Evolutionary conservation across 2,113 vertebrate genomes (phyloP).

Genomic region (Pavo muticus): DNA sequence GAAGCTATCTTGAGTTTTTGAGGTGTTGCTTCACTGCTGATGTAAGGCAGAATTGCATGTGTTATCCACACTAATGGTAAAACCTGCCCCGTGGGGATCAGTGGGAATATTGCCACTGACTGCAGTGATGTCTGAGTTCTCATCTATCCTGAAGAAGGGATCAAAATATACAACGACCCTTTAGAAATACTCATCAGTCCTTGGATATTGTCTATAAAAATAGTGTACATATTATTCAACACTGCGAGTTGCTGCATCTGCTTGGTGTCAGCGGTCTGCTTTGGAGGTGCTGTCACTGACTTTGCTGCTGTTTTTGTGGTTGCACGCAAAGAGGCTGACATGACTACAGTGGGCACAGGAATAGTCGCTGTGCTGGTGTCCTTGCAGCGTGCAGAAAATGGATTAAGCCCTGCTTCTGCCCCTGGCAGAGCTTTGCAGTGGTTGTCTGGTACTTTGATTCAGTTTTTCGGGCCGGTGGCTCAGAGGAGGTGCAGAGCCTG

Average conservation of each 20-base stretch:
- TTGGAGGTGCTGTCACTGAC: neutral
- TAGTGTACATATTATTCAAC: neutral
- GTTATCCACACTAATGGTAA: neutral
- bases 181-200: neutral
- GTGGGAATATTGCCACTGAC: neutral
- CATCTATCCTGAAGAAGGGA: neutral
- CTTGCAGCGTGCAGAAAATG: no score
- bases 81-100: neutral
- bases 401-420: neutral
- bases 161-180: no score
- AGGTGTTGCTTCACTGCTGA: neutral
- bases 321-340: no score
- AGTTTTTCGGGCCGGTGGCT: neutral
- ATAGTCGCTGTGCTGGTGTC: no score
- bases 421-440: neutral
- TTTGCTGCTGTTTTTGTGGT: neutral
- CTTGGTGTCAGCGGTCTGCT: neutral
- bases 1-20: neutral
- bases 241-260: neutral
- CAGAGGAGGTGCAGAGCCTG: neutral
- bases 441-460: neutral
- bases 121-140: neutral
- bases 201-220: neutral
- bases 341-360: neutral
- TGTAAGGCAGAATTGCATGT: fast-evolving